Base-by-base conservation (phyloP, 2,888 invertebrate genomes). In the Drosophila pseudotalamancana region DNA sequence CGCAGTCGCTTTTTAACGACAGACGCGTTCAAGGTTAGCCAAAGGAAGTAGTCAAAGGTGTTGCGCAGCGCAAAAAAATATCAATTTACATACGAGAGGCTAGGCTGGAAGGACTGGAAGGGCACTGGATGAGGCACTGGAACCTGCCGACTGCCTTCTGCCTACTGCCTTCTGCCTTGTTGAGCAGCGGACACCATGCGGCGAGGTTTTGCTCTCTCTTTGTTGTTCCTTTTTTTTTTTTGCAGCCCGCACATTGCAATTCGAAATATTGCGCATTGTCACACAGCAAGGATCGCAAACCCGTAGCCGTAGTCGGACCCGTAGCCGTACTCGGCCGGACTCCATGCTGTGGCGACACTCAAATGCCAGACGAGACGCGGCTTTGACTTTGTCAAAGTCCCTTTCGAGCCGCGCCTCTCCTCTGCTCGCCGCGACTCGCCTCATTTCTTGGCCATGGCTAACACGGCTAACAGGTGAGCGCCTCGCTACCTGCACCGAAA, bases 391-490 rank as follows among this genome's bases (percentile, higher is more conserved):
- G 71, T 62, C 82, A 67, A 72, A 35, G 69, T 77, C 27, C 54
- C n/a, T n/a, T n/a, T n/a, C n/a, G n/a, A n/a, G 66, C 34, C 45
- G 42, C 51, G 37, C 42, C 60, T 39, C 31, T 16, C 25, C 25
- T 45, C n/a, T n/a, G n/a, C n/a, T n/a, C n/a, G n/a, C n/a, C n/a
- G n/a, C n/a, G n/a, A n/a, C n/a, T 65, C 61, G 65, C 27, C 46
- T 50, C 45, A 34, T 32, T 60, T 35, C 50, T 12, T 37, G n/a
- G n/a, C 18, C 27, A 21, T 19, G 62, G n/a, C n/a, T n/a, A n/a
- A n/a, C n/a, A n/a, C n/a, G n/a, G n/a, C n/a, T n/a, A 83, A 88
- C 84, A 84, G 84, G 89, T 88, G 89, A 88, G 84, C 84, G 73
- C 57, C 73, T 69, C 51, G 65, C 78, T 84, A 83, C 80, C 88